Percentiles rank a stretch among this genome's conserved stretches.
Conservation (phyloP, 37 sponge, comb jelly and placozoan genomes). For the Agelas oroides region DNA sequence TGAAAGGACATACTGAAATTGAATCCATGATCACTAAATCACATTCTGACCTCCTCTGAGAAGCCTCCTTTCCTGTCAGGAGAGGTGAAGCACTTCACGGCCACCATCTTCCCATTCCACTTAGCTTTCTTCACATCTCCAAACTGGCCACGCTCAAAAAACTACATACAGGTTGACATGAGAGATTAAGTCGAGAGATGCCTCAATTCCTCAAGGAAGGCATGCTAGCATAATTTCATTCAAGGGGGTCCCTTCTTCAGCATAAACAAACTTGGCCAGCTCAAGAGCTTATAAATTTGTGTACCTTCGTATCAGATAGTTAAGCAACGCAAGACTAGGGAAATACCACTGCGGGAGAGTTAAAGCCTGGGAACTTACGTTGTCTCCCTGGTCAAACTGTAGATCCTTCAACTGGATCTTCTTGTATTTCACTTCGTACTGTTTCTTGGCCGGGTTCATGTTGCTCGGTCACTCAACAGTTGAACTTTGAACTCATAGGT, state of each 20-base stretch:
- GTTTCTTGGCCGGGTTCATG: not conserved
- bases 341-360: too few relatives aligned
- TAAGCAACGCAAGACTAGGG: too few relatives aligned
- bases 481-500: too few relatives aligned
- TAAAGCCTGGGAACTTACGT: not conserved
- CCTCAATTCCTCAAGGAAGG: too few relatives aligned
- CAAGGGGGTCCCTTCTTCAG: too few relatives aligned
- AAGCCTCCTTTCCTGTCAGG: constrained; percentile 73
- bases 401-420: constrained; percentile 39
- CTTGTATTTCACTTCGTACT: constrained; percentile 29
- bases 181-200: not conserved
- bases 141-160: constrained; percentile 61
- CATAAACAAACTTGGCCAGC: too few relatives aligned
- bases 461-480: too few relatives aligned
- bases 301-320: too few relatives aligned
- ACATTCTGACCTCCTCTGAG: constrained; percentile 61
- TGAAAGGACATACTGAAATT: too few relatives aligned
- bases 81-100: constrained; percentile 70
- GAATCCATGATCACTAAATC: not conserved
- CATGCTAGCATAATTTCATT: too few relatives aligned
- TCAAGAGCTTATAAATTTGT: too few relatives aligned
- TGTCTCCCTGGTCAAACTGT: constrained; percentile 52
- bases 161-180: constrained; percentile 14
- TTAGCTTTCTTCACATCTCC: constrained; percentile 67
- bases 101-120: constrained; percentile 63